A percentile compares a stretch with the other conserved stretches of the same genome.
Conservation (phyloP, 1,140 invertebrate genomes). For the Drosophila erecta region DNA sequence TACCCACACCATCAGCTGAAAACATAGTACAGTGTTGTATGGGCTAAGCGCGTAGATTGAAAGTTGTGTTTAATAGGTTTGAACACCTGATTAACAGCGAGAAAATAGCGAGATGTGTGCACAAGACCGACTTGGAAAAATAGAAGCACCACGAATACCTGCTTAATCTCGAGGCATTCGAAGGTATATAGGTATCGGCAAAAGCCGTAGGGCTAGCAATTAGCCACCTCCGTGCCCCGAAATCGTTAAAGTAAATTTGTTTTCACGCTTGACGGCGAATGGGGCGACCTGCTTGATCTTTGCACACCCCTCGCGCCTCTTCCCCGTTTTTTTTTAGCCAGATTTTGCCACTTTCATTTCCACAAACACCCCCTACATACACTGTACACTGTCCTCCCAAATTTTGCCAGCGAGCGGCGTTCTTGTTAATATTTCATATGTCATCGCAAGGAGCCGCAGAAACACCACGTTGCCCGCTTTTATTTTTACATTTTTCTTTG, state of each 20-base stretch:
- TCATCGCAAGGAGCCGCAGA: conserved; percentile 57
- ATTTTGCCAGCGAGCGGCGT: conserved; percentile 41
- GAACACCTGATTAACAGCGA: no score
- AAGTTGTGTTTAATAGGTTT: no score
- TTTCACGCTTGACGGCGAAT: conserved; percentile 77
- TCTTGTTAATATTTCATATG: conserved; percentile 81
- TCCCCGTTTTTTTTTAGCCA: not conserved
- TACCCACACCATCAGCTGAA: no score
- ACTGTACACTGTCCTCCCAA: not conserved
- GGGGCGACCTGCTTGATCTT: conserved; percentile 46
- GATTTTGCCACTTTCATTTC: not conserved
- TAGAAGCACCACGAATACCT: no score
- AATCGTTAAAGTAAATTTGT: conserved; percentile 80
- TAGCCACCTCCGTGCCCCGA: not conserved
- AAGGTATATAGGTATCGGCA: not conserved
- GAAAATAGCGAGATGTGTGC: no score
- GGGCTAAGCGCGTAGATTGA: no score
- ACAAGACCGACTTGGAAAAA: no score
- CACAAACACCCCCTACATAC: no score
- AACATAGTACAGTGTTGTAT: no score
- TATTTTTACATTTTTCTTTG: not conserved
- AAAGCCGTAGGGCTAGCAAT: not conserved
- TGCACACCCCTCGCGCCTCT: not conserved
- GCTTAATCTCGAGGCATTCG: no score
- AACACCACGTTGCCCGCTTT: conserved; percentile 8